phyloP scores from a whole-genome alignment of 2,888 invertebrate species.

The Noctuana brunneofusca region DNA sequence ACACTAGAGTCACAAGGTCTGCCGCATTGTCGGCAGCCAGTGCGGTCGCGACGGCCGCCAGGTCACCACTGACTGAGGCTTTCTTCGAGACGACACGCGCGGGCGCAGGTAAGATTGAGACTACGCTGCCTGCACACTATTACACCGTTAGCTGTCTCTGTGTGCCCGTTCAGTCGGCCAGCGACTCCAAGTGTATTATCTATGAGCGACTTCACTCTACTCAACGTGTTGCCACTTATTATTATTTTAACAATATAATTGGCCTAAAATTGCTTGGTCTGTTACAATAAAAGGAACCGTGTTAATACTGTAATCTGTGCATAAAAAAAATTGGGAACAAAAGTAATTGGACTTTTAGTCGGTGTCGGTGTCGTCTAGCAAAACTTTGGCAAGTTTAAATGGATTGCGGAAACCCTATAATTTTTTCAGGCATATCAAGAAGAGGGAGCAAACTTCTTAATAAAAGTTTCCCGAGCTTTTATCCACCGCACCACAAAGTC shows the following conservation, averaged over 20 bases:
- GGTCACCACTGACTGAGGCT: constrained; percentile 73
- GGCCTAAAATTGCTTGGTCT: constrained; percentile 1
- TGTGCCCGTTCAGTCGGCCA: constrained; percentile 41
- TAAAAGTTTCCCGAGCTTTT: constrained; percentile 29
- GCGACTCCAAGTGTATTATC: too few relatives aligned
- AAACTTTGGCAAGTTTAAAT: constrained; percentile 11
- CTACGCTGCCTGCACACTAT: constrained; percentile 57
- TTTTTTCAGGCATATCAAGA: constrained; percentile 24
- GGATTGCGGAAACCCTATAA: constrained; percentile 16
- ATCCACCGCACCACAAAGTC: constrained; percentile 36
- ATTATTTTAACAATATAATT: constrained; percentile 26
- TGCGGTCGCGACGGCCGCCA: constrained; percentile 77
- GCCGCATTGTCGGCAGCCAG: constrained; percentile 74
- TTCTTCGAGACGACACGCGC: constrained; percentile 70
- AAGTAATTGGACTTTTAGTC: neutral
- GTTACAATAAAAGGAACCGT: constrained; percentile 18
- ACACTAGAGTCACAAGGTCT: constrained; percentile 73
- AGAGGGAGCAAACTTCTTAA: constrained; percentile 27
- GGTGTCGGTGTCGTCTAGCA: neutral
- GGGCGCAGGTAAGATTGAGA: constrained; percentile 72
- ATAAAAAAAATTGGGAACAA: constrained; percentile 1
- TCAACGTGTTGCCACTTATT: constrained; percentile 7
- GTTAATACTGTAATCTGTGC: neutral
- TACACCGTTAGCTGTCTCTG: constrained; percentile 46
- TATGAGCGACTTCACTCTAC: constrained; percentile 42